Percentiles rank a stretch among this genome's conserved stretches.
phyloP scores from a whole-genome alignment of 2,797 vertebrate species.

The Pseudochromis fuscus region DNA sequence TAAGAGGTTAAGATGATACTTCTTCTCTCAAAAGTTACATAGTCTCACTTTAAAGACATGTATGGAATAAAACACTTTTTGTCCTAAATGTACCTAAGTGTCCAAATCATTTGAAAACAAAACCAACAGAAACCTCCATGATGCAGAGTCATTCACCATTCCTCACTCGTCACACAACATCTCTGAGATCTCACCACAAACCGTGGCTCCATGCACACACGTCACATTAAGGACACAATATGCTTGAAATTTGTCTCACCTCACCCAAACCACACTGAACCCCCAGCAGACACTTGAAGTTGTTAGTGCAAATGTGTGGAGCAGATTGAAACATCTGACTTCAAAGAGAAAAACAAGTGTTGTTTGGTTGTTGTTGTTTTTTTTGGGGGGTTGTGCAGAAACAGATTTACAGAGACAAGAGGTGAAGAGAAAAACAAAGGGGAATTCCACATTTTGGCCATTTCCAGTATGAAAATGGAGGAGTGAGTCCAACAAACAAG shows the following conservation, averaged over 20 bases:
- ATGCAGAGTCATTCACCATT: conserved; percentile 54
- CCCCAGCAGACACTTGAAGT: conserved; percentile 39
- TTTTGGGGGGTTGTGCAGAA: conserved; percentile 34
- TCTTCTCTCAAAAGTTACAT: conserved; percentile 9
- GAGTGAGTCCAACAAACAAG: conserved; percentile 17
- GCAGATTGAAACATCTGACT: conserved; percentile 38
- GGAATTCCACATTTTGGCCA: conserved; percentile 74
- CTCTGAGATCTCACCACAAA: conserved; percentile 35
- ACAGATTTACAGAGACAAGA: conserved; percentile 56
- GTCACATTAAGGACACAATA: conserved; percentile 4
- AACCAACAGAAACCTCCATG: conserved; percentile 33
- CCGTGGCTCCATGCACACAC: conserved; percentile 61
- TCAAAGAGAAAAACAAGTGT: conserved; percentile 33
- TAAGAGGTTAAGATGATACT: background rate
- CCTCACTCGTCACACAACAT: conserved; percentile 19
- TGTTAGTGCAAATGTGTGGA: conserved; percentile 72
- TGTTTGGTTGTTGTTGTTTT: background rate
- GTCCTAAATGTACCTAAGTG: background rate
- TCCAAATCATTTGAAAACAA: conserved; percentile 15
- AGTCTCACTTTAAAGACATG: background rate
- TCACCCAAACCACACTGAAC: conserved; percentile 28
- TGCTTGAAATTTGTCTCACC: conserved; percentile 10
- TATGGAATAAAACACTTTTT: background rate
- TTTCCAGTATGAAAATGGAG: conserved; percentile 23
- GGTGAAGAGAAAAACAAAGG: conserved; percentile 61